Conservation (phyloP, 2,113 vertebrate genomes). For the Caloenas nicobarica region DNA sequence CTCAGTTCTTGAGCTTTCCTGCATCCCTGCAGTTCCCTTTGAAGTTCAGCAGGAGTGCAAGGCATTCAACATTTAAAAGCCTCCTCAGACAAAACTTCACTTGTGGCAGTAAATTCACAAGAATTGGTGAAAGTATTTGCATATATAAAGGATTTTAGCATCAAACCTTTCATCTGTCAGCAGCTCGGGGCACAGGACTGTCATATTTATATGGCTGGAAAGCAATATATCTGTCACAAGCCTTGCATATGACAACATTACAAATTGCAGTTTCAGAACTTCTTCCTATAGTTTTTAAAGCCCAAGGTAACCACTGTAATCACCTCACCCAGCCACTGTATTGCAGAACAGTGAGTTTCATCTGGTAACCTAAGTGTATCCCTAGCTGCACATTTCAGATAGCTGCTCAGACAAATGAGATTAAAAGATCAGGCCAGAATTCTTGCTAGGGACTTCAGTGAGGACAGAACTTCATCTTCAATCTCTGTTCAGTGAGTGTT, state of each 20-base stretch:
- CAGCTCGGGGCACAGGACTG: background rate
- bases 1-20: background rate
- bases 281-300: background rate
- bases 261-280: background rate
- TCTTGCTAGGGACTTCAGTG: background rate
- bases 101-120: background rate
- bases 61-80: too few relatives aligned
- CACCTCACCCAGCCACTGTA: fast-evolving
- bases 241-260: fast-evolving
- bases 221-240: background rate
- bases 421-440: background rate
- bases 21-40: background rate
- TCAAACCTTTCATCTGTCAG: background rate
- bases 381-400: fast-evolving
- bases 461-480: background rate
- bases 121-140: background rate
- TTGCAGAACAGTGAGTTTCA: background rate
- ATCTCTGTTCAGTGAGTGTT: fast-evolving
- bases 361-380: background rate
- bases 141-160: background rate
- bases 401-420: background rate
- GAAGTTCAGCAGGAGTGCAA: background rate
- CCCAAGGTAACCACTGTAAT: background rate
- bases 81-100: background rate
- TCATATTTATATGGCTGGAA: background rate